Percentiles rank a stretch among this genome's conserved stretches.
These are phyloP conservation scores for Trachelipus rathkii DNA, from an alignment of 1,140 invertebrate genomes.

Conservation along the genomic window DNA sequence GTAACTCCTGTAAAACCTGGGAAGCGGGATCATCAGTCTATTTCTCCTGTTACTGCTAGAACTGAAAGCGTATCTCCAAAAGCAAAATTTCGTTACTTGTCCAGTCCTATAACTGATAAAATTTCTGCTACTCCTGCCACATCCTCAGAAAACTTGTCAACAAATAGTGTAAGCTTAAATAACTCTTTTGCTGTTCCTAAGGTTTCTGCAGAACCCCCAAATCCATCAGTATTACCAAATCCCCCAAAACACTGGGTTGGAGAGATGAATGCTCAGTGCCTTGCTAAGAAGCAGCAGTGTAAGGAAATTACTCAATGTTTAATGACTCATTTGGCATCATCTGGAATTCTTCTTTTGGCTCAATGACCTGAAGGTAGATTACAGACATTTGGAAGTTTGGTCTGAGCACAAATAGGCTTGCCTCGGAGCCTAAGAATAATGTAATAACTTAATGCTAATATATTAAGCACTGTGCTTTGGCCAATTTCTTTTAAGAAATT, in stretches of 20 bases:
- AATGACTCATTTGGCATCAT: slow-evolving; percentile 30
- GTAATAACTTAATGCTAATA: slow-evolving; percentile 1
- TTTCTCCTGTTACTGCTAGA: slow-evolving; percentile 33
- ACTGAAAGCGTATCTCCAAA: slow-evolving; percentile 37
- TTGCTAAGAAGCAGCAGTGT: slow-evolving; percentile 33
- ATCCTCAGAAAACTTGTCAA: slow-evolving; percentile 1
- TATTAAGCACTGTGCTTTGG: slow-evolving; percentile 31
- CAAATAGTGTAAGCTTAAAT: slow-evolving; percentile 31
- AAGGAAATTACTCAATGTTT: slow-evolving; percentile 33
- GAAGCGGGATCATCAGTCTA: slow-evolving; percentile 33
- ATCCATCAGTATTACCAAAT: slow-evolving; percentile 37
- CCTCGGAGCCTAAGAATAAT: slow-evolving; percentile 20
- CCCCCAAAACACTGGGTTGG: slow-evolving; percentile 37
- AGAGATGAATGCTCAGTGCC: slow-evolving; percentile 24
- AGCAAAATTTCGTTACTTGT: slow-evolving; percentile 31
- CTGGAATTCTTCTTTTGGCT: slow-evolving; percentile 37
- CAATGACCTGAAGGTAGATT: slow-evolving; percentile 26
- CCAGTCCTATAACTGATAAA: slow-evolving; percentile 26
- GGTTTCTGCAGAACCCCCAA: slow-evolving; percentile 41
- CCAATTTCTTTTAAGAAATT: slow-evolving; percentile 40
- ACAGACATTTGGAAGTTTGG: slow-evolving; percentile 12
- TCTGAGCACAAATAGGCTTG: slow-evolving; percentile 29
- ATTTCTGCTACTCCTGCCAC: slow-evolving; percentile 24
- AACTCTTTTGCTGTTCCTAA: slow-evolving; percentile 40
- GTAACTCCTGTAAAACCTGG: slow-evolving; percentile 25